phyloP scores from a whole-genome alignment of 53 echinoderm and acorn worm species.

The Patiria pectinifera region DNA sequence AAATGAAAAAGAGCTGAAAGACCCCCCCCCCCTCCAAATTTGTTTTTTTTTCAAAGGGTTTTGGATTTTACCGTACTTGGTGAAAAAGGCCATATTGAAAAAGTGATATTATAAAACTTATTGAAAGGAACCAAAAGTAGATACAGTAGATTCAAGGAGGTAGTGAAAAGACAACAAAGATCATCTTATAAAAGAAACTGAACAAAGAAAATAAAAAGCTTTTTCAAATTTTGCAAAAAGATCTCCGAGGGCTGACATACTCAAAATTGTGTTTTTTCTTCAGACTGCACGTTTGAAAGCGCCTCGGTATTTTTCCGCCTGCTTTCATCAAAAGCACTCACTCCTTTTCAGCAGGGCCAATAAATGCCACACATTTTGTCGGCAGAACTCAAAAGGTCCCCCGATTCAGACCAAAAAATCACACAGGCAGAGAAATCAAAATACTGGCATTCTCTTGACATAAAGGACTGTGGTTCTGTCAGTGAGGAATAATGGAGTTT shows the following conservation, averaged over 20 bases:
- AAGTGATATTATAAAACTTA: too few relatives aligned
- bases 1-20: too few relatives aligned
- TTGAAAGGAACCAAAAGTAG: too few relatives aligned
- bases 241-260: background rate
- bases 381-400: constrained; percentile 23
- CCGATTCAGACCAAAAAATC: constrained; percentile 2
- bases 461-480: constrained; percentile 1
- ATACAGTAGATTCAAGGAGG: too few relatives aligned
- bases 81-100: too few relatives aligned
- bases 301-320: constrained; percentile 1
- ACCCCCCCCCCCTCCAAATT: too few relatives aligned
- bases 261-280: constrained; percentile 29
- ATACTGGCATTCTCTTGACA: background rate
- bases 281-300: background rate
- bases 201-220: background rate
- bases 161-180: background rate
- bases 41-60: too few relatives aligned
- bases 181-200: background rate
- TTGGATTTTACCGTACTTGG: too few relatives aligned
- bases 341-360: background rate
- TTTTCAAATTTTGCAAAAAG: background rate
- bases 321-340: background rate
- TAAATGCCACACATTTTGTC: constrained; percentile 1
- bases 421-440: constrained; percentile 3
- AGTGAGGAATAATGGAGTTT: background rate